phyloP scores from a whole-genome alignment of 2,888 invertebrate genomes.

The Oeneis ivallda region DNA sequence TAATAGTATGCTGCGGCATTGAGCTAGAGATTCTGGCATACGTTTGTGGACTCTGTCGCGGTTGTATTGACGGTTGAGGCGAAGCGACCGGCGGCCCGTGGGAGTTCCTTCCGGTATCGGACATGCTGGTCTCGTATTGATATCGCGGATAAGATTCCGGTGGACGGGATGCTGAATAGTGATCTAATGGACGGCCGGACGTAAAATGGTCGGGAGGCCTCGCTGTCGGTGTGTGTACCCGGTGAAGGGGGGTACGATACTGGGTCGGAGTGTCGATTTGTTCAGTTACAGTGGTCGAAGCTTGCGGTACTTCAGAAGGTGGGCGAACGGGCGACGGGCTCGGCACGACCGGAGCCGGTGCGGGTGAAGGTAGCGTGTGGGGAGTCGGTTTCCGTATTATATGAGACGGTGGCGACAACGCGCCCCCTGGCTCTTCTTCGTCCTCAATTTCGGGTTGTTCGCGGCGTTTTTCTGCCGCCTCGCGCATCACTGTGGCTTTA shows the following conservation, averaged over 20 bases:
- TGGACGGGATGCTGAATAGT: slow-evolving; percentile 65
- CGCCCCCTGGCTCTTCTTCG: slow-evolving; percentile 65
- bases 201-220: slow-evolving; percentile 66
- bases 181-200: slow-evolving; percentile 67
- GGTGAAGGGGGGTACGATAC: slow-evolving; percentile 58
- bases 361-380: slow-evolving; percentile 65
- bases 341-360: slow-evolving; percentile 60
- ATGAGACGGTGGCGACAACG: slow-evolving; percentile 75
- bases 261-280: slow-evolving; percentile 54
- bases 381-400: slow-evolving; percentile 73
- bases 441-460: slow-evolving; percentile 73
- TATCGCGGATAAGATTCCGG: slow-evolving; percentile 66
- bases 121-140: slow-evolving; percentile 61
- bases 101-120: slow-evolving; percentile 59
- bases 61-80: slow-evolving; percentile 63
- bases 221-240: slow-evolving; percentile 64
- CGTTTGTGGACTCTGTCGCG: slow-evolving; percentile 69
- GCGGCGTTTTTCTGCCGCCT: slow-evolving; percentile 74
- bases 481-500: slow-evolving; percentile 79
- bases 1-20: slow-evolving; percentile 63
- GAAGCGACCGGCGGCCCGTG: slow-evolving; percentile 59
- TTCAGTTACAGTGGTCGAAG: slow-evolving; percentile 53
- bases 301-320: slow-evolving; percentile 58
- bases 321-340: slow-evolving; percentile 51
- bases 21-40: slow-evolving; percentile 67